Percentiles rank a stretch among this genome's conserved stretches.
phyloP scores from a whole-genome alignment of 2,797 vertebrate genomes.

The Pantherophis alleghaniensis region DNA sequence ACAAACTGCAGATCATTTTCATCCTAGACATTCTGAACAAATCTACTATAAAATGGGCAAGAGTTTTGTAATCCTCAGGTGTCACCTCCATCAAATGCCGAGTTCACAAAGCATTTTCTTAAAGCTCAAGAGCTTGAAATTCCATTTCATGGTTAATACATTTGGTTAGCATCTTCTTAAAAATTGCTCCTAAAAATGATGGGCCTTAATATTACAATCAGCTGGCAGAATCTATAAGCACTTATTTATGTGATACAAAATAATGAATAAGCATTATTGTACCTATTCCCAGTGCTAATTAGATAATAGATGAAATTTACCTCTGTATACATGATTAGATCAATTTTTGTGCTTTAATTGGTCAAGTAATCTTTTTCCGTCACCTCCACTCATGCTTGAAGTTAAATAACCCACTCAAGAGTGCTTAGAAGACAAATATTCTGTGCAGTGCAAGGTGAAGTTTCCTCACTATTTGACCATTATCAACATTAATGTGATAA shows the following conservation, averaged over 20 bases:
- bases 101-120: background rate
- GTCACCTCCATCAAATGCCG: background rate
- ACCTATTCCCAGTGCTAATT: background rate
- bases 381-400: slow-evolving; percentile 5
- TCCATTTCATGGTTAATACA: background rate
- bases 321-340: background rate
- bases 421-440: slow-evolving; percentile 16
- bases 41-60: background rate
- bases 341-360: background rate
- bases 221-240: background rate
- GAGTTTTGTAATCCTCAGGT: background rate
- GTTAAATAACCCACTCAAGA: slow-evolving; percentile 9
- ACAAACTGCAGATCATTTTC: background rate
- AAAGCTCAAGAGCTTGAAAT: background rate
- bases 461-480: slow-evolving; percentile 28
- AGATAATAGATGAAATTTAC: background rate
- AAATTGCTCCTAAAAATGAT: background rate
- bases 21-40: background rate
- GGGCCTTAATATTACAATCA: background rate
- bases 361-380: background rate
- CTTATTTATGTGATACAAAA: background rate
- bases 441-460: background rate
- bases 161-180: background rate
- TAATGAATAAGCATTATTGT: background rate
- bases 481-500: slow-evolving; percentile 31